Conservation (phyloP, 2,113 vertebrate species). For the Bombycilla garrulus region DNA sequence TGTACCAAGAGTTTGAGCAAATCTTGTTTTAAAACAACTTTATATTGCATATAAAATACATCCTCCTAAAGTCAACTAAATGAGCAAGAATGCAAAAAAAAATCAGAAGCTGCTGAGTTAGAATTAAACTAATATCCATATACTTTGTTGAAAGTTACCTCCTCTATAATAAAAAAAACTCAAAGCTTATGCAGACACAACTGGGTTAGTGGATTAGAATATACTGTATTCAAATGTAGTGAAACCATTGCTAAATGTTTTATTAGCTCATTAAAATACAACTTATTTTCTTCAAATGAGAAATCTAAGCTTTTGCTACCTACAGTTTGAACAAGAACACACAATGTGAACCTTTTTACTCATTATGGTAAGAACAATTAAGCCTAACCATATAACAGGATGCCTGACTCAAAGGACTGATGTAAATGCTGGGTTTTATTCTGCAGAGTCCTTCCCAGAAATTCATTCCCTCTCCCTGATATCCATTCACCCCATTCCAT, state of each 20-base stretch:
- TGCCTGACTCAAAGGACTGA: not conserved
- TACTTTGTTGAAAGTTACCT: not conserved
- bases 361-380: not conserved
- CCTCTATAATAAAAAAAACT: not conserved
- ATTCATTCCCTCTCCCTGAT: not conserved
- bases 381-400: not conserved
- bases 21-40: not conserved
- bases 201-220: not conserved
- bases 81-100: not conserved
- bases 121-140: not conserved
- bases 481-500: not conserved
- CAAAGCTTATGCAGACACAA: not conserved
- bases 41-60: not conserved
- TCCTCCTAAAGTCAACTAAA: not conserved
- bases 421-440: not conserved
- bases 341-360: not conserved
- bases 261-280: not conserved
- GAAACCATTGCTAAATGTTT: not conserved
- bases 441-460: not conserved
- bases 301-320: not conserved
- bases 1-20: slow-evolving; percentile 53
- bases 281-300: not conserved
- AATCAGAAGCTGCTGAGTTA: not conserved
- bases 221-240: not conserved
- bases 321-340: not conserved